Percentiles rank a stretch among this genome's conserved stretches.
phyloP scores from a whole-genome alignment of 2,797 vertebrate genomes.

The Gouania willdenowi region DNA sequence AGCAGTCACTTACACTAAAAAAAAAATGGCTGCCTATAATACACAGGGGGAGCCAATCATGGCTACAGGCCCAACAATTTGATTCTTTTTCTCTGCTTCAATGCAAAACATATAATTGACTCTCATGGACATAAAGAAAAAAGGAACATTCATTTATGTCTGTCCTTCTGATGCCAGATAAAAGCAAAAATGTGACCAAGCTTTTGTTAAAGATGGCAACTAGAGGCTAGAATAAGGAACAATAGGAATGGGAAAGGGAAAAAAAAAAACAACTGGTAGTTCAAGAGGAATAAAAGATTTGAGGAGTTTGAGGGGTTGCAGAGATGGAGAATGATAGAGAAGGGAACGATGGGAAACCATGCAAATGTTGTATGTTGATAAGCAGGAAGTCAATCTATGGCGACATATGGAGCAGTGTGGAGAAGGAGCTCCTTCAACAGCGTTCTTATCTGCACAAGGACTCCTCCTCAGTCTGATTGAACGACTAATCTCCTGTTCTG shows the following conservation, averaged over 20 bases:
- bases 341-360: slow-evolving; percentile 33
- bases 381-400: slow-evolving; percentile 52
- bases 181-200: slow-evolving; percentile 30
- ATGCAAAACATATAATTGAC: slow-evolving; percentile 41
- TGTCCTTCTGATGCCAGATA: slow-evolving; percentile 28
- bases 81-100: slow-evolving; percentile 35
- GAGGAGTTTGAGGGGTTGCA: slow-evolving; percentile 18
- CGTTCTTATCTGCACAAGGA: slow-evolving; percentile 63
- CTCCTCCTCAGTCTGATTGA: slow-evolving; percentile 70
- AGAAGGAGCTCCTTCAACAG: slow-evolving; percentile 60
- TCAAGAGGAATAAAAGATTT: slow-evolving; percentile 23
- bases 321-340: slow-evolving; percentile 9
- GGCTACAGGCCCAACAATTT: slow-evolving; percentile 41
- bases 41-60: slow-evolving; percentile 25
- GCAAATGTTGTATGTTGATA: slow-evolving; percentile 61
- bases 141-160: slow-evolving; percentile 23
- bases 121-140: slow-evolving; percentile 28
- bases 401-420: slow-evolving; percentile 53
- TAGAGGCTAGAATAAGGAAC: slow-evolving; percentile 31
- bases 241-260: neutral
- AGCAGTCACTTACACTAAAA: slow-evolving; percentile 38
- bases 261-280: slow-evolving; percentile 33
- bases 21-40: slow-evolving; percentile 35
- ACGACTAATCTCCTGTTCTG: slow-evolving; percentile 73
- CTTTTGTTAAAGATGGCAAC: slow-evolving; percentile 34